Conservation (phyloP, 2,888 invertebrate species). For the Rapana venosa region DNA sequence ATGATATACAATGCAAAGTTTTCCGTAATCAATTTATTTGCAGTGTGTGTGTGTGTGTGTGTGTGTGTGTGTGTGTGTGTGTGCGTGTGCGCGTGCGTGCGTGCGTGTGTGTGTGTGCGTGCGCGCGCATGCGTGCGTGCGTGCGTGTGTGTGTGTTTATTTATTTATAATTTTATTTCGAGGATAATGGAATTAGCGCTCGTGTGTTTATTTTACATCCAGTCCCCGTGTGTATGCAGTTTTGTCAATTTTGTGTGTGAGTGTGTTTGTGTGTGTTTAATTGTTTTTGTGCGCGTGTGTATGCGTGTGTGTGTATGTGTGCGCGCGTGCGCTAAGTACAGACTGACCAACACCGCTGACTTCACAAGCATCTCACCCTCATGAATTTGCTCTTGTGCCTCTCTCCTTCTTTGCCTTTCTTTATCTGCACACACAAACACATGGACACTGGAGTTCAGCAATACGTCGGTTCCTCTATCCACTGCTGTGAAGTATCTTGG, state of each 20-base stretch:
- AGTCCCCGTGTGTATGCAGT: no score
- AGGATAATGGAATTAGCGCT: no score
- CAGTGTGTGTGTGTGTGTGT: background rate
- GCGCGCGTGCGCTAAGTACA: background rate
- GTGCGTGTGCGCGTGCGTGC: background rate
- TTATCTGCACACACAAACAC: background rate
- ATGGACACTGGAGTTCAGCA: no score
- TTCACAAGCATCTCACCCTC: background rate
- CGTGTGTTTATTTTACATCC: no score
- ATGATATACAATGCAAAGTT: no score
- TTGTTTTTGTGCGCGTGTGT: background rate
- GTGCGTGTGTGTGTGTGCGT: background rate
- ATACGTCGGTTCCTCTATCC: no score
- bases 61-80: slow-evolving; percentile 7
- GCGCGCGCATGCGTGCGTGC: background rate
- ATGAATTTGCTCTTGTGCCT: background rate
- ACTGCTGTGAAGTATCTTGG: no score
- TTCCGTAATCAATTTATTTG: no score
- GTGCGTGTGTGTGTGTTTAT: background rate
- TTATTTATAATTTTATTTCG: no score
- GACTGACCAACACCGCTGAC: background rate
- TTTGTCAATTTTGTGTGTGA: no score
- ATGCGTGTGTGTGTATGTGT: background rate
- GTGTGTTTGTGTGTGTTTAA: background rate
- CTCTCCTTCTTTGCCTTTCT: background rate